Percentiles rank a stretch among this genome's conserved stretches.
Evolutionary conservation across 2,113 vertebrate genomes (phyloP).

Genomic region (Rhadina sibilatrix): DNA sequence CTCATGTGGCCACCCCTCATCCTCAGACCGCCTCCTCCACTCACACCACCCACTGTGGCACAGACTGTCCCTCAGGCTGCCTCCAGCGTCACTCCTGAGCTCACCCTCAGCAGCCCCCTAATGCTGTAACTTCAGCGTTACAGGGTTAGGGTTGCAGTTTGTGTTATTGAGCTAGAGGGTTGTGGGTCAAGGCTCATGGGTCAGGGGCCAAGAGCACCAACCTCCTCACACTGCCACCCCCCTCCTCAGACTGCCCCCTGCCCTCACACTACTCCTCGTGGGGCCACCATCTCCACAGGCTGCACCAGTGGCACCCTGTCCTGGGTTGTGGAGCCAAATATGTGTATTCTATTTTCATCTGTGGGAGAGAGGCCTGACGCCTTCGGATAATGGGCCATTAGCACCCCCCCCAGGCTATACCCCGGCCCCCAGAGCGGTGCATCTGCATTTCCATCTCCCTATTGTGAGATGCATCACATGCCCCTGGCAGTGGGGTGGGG

Average conservation of each 20-base stretch:
- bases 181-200: not conserved
- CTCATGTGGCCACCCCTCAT: not conserved
- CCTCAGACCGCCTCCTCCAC: not conserved
- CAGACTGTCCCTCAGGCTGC: not conserved
- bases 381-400: too few species aligned
- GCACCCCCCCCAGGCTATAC: too few species aligned
- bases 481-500: too few species aligned
- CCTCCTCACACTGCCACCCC: fast-evolving
- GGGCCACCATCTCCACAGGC: fast-evolving
- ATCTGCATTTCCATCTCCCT: too few species aligned
- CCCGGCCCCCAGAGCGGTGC: too few species aligned
- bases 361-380: too few species aligned
- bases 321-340: too few species aligned
- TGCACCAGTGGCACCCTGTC: too few species aligned
- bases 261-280: too few species aligned
- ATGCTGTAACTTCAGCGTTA: not conserved
- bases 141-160: too few species aligned
- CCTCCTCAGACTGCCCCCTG: not conserved
- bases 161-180: not conserved
- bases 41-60: not conserved
- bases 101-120: not conserved
- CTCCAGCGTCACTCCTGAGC: not conserved
- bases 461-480: too few species aligned
- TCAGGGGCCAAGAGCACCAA: not conserved
- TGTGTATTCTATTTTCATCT: too few species aligned